Evolutionary conservation across 2,113 vertebrate species (phyloP), one percentile per base, ranked within the genome.

Genomic region (Leptodactylus fuscus): DNA sequence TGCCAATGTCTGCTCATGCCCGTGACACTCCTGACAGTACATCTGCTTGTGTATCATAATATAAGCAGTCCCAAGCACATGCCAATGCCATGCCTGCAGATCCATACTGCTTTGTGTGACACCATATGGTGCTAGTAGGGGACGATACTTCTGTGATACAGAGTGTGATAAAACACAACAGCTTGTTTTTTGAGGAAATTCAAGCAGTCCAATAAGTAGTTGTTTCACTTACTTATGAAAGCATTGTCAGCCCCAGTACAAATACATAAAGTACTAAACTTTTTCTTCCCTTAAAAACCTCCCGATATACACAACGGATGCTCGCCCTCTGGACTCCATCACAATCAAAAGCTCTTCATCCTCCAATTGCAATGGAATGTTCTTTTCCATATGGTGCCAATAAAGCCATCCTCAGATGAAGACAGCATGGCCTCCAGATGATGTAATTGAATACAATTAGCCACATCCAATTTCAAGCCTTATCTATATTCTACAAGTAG

Each of bases 391-490:
- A 91, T 93, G 92, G 91, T 90, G 89, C 91, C 91, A 93, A 93
- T 92, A 91, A 88, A 91, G 85, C 87, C 89, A 90, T n/a, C 92
- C 91, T 89, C 91, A 88, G 89, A 88, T 85, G 90, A 92, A 89
- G 79, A 89, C 91, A 88, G 93, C 93, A 92, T 69, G 65, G 65
- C 65, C 34, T 92, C 92, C 91, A 91, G 90, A 90, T 90, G 89
- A 94, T 91, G 90, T 92, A 94, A 94, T 90, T 94, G 92, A 93
- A 88, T 77, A 89, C 93, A 96, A 96, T 95, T 95, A 95, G 94
- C 91, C 91, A 91, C 91, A 94, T 92, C 93, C 94, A 94, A 96
- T 95, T 95, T 93, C 91, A 93, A 93, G 90, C 90, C 91, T 93
- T 93, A 93, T 94, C 93, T 92, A 88, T 83, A 89, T 87, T 89